phyloP scores from a whole-genome alignment of 2,888 invertebrate genomes.

The Idaea aversata region DNA sequence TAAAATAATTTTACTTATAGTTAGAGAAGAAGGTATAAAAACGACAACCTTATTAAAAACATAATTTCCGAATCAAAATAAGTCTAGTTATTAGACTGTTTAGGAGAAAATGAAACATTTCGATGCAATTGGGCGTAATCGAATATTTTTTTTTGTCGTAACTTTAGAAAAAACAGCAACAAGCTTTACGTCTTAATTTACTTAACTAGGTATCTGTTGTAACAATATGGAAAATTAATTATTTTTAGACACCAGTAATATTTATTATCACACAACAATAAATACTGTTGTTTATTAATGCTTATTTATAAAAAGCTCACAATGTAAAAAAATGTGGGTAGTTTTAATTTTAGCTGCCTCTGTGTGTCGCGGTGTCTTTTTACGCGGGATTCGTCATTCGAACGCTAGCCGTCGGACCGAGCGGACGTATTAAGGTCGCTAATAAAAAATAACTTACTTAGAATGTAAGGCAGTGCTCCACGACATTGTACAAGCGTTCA shows the following conservation, averaged over 20 bases:
- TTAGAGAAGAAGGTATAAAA: constrained; percentile 38
- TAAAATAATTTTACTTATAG: constrained; percentile 42
- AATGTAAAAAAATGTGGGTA: constrained; percentile 54
- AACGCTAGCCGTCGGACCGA: constrained; percentile 50
- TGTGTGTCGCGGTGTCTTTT: constrained; percentile 34
- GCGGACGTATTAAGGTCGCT: constrained; percentile 52
- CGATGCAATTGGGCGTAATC: constrained; percentile 25
- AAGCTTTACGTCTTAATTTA: constrained; percentile 51
- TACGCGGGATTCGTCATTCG: constrained; percentile 42
- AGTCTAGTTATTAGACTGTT: constrained; percentile 5
- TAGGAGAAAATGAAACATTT: constrained; percentile 24
- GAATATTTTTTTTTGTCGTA: constrained; percentile 30
- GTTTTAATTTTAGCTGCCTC: constrained; percentile 49
- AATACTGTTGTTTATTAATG: constrained; percentile 48
- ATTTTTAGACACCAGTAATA: constrained; percentile 39
- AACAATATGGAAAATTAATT: constrained; percentile 26
- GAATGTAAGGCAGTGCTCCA: constrained; percentile 76
- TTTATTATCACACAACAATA: constrained; percentile 48
- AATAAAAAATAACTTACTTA: constrained; percentile 63
- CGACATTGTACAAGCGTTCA: constrained; percentile 61
- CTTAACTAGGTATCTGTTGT: constrained; percentile 40
- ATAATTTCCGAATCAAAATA: constrained; percentile 8
- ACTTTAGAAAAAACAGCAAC: constrained; percentile 56
- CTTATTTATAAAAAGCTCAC: constrained; percentile 71
- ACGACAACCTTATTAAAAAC: constrained; percentile 24